Base-by-base conservation (phyloP, 1,140 invertebrate genomes). In the Drosophila dunni region DNA sequence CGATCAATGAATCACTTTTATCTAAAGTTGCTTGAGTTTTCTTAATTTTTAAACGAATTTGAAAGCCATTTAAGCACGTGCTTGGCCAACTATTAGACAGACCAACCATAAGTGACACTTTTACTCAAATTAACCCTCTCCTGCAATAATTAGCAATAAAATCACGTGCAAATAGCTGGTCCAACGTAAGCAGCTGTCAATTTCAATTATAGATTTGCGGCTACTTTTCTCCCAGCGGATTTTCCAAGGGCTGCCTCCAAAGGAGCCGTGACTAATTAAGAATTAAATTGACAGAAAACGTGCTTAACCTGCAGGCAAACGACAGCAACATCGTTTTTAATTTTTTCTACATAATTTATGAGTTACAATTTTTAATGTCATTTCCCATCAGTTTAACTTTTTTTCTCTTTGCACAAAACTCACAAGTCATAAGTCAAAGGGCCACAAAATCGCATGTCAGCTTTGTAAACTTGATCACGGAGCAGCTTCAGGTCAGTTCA, bases 231-330 rank as follows among this genome's bases (percentile, higher is more conserved):
- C 69, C 36, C 54, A 38, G 38, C 38, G 48, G 60, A 7, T 15
- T 54, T 9, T 24, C 15, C 3, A 20, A 9, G 46, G 62, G 15
- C 44, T 36, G 54, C 44, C 54, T 29, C 67, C 89, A 72, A 78
- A 79, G 72, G 65, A 56, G 80, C 70, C 80, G 84, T 88, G 80
- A 88, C 84, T 88, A 88, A 88, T 88, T 88, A 89, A 64, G 77
- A 81, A 88, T 88, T 78, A 88, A 88, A 89, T 81, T 84, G 84
- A 78, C 80, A 78, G 70, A 75, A 69, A 84, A 88, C 84, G 84
- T 88, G 85, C 75, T 84, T 70, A 73, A 79, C 81, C 62, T 78
- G 66, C 67, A 65, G 60, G 33, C 45, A 17, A 38, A 17, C 29
- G 42, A 29, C 33, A 36, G 56, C 42, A 62, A 57, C 40, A 85